Evolutionary conservation across 2,797 vertebrate species (phyloP), one percentile per base, ranked within the genome.

Genomic region (Aldrovandia affinis): DNA sequence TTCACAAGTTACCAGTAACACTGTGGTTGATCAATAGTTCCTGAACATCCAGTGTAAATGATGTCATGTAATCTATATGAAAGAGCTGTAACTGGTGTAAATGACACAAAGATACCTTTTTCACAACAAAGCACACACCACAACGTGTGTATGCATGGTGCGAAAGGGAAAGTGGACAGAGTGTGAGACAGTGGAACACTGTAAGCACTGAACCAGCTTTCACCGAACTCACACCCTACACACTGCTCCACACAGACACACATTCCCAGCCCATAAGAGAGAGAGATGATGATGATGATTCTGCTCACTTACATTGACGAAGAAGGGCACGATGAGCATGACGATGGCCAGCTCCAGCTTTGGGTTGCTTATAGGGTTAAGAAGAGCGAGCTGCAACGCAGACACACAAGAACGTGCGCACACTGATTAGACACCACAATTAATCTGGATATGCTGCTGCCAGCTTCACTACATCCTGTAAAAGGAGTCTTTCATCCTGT

Each of bases 291-390:
- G 65, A 70, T 22, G 25, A 47, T 44, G 39, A 42, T 52, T 4
- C 4, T 52, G n/a, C 12, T 81, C 88, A 97, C 98, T 97, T 94
- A 99, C 98, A 57, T 99, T 99, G 87, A 99, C 94, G 89, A 99
- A 99, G 95, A 99, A 99, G 28, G 98, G 98, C 83, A 99, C 98
- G 84, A 99, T 99, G 88, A 99, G 96, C 98, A 99, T 98, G 91
- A 99, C 98, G 82, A 99, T 97, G 88, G 98, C 97, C 92, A 99
- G 94, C 89, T 99, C 98, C 96, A 99, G 83, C 86, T 96, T 93
- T 81, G 98, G 97, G 90, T 98, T 97, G 83, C 96, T 89, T 91
- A 99, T 98, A 83, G 96, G 97, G 89, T 98, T 99, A 92, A 97
- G 90, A 61, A 96, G 95, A 90, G 97, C 95, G 91, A 99, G 95